Base-by-base conservation (phyloP, 1,140 invertebrate species). In the Drosophila burlai region DNA sequence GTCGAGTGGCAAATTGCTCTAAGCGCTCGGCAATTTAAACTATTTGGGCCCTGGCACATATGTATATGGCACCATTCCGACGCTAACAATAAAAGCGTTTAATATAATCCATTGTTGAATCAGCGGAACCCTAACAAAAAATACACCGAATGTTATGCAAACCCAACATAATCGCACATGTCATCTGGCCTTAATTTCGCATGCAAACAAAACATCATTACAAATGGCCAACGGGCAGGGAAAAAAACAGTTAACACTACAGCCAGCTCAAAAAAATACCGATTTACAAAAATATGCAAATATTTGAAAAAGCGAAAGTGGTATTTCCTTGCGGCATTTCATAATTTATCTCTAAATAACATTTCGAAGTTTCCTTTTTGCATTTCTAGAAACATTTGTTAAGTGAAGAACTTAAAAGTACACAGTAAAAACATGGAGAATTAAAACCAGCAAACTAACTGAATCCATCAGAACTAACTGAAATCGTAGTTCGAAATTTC, bases 161-260 rank as follows among this genome's bases (percentile, higher is more conserved):
- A 38, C 43, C 55, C 55, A 58, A 69, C 65, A 71, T 85, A 90
- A 91, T 90, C 86, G 72, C 79, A 74, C 59, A 82, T 90, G 85
- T 90, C 86, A 90, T 59, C 65, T 66, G 67, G 62, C 72, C 82
- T 85, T 85, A 74, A 90, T 90, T 75, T 82, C 16, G 31, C 46
- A 75, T 63, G 67, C 81, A 90, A 89, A 90, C 81, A 90, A 81
- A 81, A 83, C 67, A 80, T 77, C 52, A 89, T 74, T 77, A 87
- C 72, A 80, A 80, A 52, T 63, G 52, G 47, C 18, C 43, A 45
- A 52, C 55, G 43, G 62, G 45, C 58, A 52, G 15, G 4, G 40
- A 36, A 54, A 80, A 46, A 60, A 55, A 10, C n/a, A 38, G 38
- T 59, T 49, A 47, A 59, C 43, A 36, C 18, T 31, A 54, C 31